A percentile compares a stretch with the other conserved stretches of the same genome.
Evolutionary conservation across 92 coral and sea anemone genomes (phyloP).

Genomic region (Phenganax marumi): DNA sequence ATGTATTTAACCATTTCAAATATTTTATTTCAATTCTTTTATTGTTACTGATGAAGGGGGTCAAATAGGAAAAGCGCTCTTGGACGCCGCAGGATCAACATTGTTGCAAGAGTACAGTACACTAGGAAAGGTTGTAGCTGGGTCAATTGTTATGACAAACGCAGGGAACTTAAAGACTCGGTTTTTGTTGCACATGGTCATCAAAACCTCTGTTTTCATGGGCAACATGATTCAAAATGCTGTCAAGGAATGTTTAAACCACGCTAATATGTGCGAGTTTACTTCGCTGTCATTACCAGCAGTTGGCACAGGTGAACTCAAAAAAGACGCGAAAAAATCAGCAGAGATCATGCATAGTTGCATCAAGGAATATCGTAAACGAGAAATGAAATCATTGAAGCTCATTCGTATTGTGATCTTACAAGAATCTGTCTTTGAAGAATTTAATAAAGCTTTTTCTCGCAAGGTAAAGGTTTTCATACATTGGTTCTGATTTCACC

Average conservation of each 20-base stretch:
- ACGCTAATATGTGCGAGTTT: slow-evolving; percentile 27
- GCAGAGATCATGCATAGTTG: slow-evolving; percentile 30
- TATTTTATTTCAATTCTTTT: neutral
- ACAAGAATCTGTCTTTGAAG: slow-evolving; percentile 54
- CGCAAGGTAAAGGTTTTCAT: neutral
- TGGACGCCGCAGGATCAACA: neutral
- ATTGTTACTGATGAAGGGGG: slow-evolving; percentile 1
- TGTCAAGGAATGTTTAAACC: slow-evolving; percentile 4
- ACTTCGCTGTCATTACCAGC: slow-evolving; percentile 46
- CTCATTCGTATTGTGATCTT: slow-evolving; percentile 47
- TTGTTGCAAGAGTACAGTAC: neutral
- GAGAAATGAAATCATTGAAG: slow-evolving; percentile 5
- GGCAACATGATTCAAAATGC: slow-evolving; percentile 7
- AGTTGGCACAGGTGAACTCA: slow-evolving; percentile 39
- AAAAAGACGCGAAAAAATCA: slow-evolving; percentile 14
- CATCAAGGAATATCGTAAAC: slow-evolving; percentile 24
- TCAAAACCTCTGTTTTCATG: neutral
- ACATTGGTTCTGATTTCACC: too few species aligned
- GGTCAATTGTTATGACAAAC: slow-evolving; percentile 26
- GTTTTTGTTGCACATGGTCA: neutral
- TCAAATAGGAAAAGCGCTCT: slow-evolving; percentile 9
- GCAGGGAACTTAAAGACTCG: slow-evolving; percentile 19
- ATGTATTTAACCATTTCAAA: neutral
- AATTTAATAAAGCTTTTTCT: slow-evolving; percentile 52
- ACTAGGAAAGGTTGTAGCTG: slow-evolving; percentile 6